Conservation (phyloP, 2,797 vertebrate genomes). For the Leucoraja ocellata region DNA sequence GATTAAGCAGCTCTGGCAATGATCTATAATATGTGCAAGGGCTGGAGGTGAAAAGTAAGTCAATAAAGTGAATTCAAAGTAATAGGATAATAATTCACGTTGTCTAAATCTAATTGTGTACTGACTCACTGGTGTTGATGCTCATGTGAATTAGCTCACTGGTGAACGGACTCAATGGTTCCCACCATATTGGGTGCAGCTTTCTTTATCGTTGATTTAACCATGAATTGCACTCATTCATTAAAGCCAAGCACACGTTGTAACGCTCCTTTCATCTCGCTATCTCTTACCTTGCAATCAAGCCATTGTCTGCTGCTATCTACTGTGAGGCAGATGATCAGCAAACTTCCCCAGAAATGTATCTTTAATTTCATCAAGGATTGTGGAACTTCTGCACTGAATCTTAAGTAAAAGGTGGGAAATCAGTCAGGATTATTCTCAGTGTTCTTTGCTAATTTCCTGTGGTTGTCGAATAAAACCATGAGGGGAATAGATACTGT, state of each 20-base stretch:
- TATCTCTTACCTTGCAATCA: neutral
- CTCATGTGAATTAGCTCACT: neutral
- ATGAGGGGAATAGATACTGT: no score
- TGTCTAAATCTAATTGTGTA: conserved; percentile 8
- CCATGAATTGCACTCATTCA: neutral
- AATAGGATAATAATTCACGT: conserved; percentile 23
- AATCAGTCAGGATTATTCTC: neutral
- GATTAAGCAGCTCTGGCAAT: conserved; percentile 6
- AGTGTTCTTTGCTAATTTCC: neutral
- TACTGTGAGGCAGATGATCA: neutral
- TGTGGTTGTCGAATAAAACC: no score
- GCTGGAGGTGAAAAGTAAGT: neutral
- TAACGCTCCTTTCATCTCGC: neutral
- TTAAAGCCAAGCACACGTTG: neutral
- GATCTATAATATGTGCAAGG: neutral
- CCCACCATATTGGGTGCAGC: neutral
- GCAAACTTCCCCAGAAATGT: neutral
- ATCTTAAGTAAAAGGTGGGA: neutral
- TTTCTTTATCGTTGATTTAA: neutral
- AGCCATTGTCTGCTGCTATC: neutral
- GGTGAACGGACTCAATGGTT: neutral
- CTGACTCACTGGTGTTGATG: neutral
- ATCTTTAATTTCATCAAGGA: neutral
- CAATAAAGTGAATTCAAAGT: conserved; percentile 3
- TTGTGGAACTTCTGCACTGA: neutral